A percentile compares a stretch with the other conserved stretches of the same genome.
phyloP scores from a whole-genome alignment of 1,140 invertebrate species.

The Anthonomus grandis region DNA sequence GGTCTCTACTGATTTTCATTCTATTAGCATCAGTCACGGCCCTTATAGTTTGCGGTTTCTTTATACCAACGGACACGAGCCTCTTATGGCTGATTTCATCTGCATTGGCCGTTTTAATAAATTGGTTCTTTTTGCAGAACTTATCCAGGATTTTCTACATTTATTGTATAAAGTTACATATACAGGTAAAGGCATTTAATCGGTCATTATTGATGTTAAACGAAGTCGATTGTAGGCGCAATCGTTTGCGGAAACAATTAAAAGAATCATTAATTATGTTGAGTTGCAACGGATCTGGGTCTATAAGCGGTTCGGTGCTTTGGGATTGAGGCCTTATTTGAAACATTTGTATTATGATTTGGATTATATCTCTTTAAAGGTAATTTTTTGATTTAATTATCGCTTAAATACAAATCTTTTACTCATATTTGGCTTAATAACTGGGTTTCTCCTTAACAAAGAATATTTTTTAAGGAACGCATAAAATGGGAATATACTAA shows the following conservation, averaged over 20 bases:
- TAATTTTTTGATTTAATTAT: no score
- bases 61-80: constrained; percentile 29
- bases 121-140: constrained; percentile 32
- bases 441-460: background rate
- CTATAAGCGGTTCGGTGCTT: constrained; percentile 27
- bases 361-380: constrained; percentile 12
- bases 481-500: constrained; percentile 16
- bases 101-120: constrained; percentile 21
- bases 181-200: background rate
- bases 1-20: constrained; percentile 5
- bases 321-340: constrained; percentile 32
- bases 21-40: constrained; percentile 13
- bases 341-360: constrained; percentile 31
- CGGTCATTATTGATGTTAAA: background rate
- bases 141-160: constrained; percentile 9
- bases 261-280: constrained; percentile 15
- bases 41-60: constrained; percentile 34
- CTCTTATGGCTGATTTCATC: constrained; percentile 30
- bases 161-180: background rate
- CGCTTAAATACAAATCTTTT: background rate
- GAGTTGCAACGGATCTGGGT: constrained; percentile 20
- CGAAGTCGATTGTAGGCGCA: constrained; percentile 11
- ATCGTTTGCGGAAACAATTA: background rate
- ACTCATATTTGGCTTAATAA: background rate
- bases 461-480: constrained; percentile 18